phyloP scores from a whole-genome alignment of 2,113 vertebrate species.

The Syngnathus scovelli region DNA sequence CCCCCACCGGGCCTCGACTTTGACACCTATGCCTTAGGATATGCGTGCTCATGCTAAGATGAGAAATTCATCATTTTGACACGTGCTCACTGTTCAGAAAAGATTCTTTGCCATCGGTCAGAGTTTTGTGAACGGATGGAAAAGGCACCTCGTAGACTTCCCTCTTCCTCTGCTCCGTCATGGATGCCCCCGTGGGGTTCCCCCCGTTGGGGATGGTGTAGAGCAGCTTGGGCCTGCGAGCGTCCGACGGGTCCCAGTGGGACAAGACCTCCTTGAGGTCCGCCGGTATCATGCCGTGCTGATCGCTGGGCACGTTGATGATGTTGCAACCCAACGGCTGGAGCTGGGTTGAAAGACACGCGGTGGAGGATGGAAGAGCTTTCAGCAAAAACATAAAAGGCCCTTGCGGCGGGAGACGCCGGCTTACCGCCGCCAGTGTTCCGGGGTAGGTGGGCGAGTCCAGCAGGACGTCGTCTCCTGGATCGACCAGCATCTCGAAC shows the following conservation, averaged over 20 bases:
- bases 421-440: slow-evolving; percentile 80
- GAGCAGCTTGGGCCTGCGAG: slow-evolving; percentile 76
- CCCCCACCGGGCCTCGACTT: too few relatives aligned
- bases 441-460: slow-evolving; percentile 85
- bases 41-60: too few relatives aligned
- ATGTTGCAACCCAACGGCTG: slow-evolving; percentile 85
- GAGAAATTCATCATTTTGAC: too few relatives aligned
- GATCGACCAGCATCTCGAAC: slow-evolving; percentile 92
- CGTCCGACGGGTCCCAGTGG: slow-evolving; percentile 78
- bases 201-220: slow-evolving; percentile 93
- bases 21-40: too few relatives aligned
- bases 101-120: too few relatives aligned
- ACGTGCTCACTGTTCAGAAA: too few relatives aligned
- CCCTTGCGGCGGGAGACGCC: not conserved
- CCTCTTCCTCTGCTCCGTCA: slow-evolving; percentile 79
- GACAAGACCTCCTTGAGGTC: slow-evolving; percentile 78
- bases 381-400: not conserved
- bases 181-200: slow-evolving; percentile 88
- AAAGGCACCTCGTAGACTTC: slow-evolving; percentile 80
- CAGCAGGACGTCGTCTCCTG: slow-evolving; percentile 86
- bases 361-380: fast-evolving
- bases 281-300: slow-evolving; percentile 83
- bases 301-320: slow-evolving; percentile 81
- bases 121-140: not conserved
- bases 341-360: slow-evolving; percentile 66